These are phyloP conservation scores for Sardinella longiceps DNA, from an alignment of 2,797 vertebrate genomes.

Conservation along the genomic window DNA sequence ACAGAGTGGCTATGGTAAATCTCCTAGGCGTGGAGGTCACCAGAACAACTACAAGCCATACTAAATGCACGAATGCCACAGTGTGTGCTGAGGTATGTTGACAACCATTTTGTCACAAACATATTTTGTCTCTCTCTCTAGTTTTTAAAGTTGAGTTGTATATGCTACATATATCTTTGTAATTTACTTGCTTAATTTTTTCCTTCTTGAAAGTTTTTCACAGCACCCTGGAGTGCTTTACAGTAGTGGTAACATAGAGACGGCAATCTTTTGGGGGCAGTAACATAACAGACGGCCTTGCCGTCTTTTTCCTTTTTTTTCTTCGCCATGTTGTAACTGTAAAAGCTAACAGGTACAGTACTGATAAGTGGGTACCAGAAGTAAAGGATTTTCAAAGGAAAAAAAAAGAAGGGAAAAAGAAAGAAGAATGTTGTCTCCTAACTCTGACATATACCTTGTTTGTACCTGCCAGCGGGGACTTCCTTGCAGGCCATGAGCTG, in stretches of 20 bases:
- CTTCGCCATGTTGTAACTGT: conserved; percentile 95
- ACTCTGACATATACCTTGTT: conserved; percentile 99
- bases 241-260: conserved; percentile 93
- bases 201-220: conserved; percentile 87
- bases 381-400: conserved; percentile 97
- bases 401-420: conserved; percentile 73
- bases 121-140: conserved; percentile 21
- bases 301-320: conserved; percentile 90
- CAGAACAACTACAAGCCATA: conserved; percentile 99
- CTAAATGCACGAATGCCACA: conserved; percentile 87
- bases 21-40: conserved; percentile 94
- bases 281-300: conserved; percentile 91
- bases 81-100: conserved; percentile 88
- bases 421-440: conserved; percentile 97
- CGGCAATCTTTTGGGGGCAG: conserved; percentile 82
- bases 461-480: conserved; percentile 99
- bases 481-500: conserved; percentile 99
- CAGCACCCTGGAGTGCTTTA: conserved; percentile 98
- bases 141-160: conserved; percentile 35
- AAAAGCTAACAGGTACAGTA: conserved; percentile 99
- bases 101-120: conserved; percentile 50
- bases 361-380: conserved; percentile 97
- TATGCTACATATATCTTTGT: conserved; percentile 77
- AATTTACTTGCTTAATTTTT: conserved; percentile 82
- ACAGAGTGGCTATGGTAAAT: conserved; percentile 97